phyloP scores from a whole-genome alignment of 2,113 vertebrate species.

The Indicator maculatus region DNA sequence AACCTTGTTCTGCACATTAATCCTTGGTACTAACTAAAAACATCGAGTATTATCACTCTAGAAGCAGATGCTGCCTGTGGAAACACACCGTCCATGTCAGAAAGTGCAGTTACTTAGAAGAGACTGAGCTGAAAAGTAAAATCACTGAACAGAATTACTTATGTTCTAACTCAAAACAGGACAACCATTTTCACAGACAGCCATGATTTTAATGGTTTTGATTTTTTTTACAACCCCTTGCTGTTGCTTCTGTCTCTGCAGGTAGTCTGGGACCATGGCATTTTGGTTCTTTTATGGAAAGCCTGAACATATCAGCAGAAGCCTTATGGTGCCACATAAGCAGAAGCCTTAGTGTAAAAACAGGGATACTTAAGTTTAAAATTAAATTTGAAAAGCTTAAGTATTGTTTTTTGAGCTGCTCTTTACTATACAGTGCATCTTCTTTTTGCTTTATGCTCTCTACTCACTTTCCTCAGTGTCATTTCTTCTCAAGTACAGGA shows the following conservation, averaged over 20 bases:
- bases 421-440: not conserved
- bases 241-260: not conserved
- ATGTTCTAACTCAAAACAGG: too few relatives aligned
- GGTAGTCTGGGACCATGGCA: not conserved
- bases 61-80: too few relatives aligned
- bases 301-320: not conserved
- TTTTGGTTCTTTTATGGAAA: not conserved
- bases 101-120: too few relatives aligned
- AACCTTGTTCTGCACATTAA: too few relatives aligned
- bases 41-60: too few relatives aligned
- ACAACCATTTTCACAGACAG: not conserved
- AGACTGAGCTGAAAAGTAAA: too few relatives aligned
- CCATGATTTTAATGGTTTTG: not conserved
- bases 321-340: not conserved
- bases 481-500: not conserved
- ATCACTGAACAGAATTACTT: too few relatives aligned
- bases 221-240: not conserved
- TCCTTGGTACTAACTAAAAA: too few relatives aligned
- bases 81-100: too few relatives aligned
- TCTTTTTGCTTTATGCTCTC: not conserved
- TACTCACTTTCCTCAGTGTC: not conserved
- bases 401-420: not conserved
- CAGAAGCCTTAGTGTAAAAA: not conserved
- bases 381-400: not conserved
- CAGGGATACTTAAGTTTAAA: not conserved